A percentile compares a stretch with the other conserved stretches of the same genome.
phyloP scores from a whole-genome alignment of 2,113 vertebrate genomes.

The Seriola dumerili region DNA sequence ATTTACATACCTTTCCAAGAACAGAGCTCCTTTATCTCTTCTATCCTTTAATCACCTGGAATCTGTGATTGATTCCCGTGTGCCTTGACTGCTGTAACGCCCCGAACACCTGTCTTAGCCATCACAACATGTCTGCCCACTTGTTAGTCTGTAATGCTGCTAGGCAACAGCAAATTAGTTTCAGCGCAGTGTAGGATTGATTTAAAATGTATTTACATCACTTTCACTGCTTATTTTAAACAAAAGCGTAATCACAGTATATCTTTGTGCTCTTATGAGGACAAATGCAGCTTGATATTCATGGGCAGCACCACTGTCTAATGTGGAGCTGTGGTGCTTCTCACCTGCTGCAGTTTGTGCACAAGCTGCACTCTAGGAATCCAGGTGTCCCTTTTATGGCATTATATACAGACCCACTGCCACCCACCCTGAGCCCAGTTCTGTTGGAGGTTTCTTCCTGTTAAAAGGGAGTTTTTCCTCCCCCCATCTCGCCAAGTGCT shows the following conservation, averaged over 20 bases:
- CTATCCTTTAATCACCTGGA: slow-evolving; percentile 26
- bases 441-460: neutral
- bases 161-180: slow-evolving; percentile 51
- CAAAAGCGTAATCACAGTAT: neutral
- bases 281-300: neutral
- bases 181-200: neutral
- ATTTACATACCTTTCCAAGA: neutral
- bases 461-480: no score
- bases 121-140: slow-evolving; percentile 26
- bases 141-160: slow-evolving; percentile 19
- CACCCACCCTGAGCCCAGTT: no score
- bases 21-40: neutral
- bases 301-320: neutral
- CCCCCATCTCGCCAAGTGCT: no score
- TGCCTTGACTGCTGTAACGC: slow-evolving; percentile 16
- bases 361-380: neutral
- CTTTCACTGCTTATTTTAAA: neutral
- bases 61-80: slow-evolving; percentile 36
- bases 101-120: slow-evolving; percentile 44
- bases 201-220: slow-evolving; percentile 21
- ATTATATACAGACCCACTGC: neutral
- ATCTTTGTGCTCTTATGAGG: neutral
- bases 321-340: neutral
- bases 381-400: neutral
- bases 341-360: neutral